phyloP scores from a whole-genome alignment of 2,113 vertebrate genomes.

The Chunga burmeisteri region DNA sequence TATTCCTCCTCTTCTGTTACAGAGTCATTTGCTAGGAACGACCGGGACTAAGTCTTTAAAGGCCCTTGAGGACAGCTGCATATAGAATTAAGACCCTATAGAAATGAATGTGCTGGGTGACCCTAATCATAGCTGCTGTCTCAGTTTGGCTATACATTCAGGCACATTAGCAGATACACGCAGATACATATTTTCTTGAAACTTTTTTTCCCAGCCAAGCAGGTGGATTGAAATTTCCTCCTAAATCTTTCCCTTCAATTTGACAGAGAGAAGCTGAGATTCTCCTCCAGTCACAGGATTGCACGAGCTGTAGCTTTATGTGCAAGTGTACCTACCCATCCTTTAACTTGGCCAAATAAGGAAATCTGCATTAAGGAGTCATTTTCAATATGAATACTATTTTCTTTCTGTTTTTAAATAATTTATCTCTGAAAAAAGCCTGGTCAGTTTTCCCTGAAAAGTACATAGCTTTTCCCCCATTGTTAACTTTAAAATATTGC shows the following conservation, averaged over 20 bases:
- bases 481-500: neutral
- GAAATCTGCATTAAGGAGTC: neutral
- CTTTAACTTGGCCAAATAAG: neutral
- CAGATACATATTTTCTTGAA: neutral
- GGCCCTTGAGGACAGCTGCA: neutral
- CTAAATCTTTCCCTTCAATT: neutral
- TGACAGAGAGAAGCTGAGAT: neutral
- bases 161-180: neutral
- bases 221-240: neutral
- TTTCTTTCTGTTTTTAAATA: neutral
- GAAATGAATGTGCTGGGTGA: neutral
- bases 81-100: neutral
- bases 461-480: neutral
- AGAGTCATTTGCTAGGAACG: neutral
- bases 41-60: neutral
- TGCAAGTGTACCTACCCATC: neutral
- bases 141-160: neutral
- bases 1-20: neutral
- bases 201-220: neutral
- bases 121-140: neutral
- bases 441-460: neutral
- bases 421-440: neutral
- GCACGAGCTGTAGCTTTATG: neutral
- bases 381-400: neutral
- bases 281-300: neutral